Evolutionary conservation across 2,888 invertebrate genomes (phyloP).

Genomic region (Thysanoteuthis rhombus): DNA sequence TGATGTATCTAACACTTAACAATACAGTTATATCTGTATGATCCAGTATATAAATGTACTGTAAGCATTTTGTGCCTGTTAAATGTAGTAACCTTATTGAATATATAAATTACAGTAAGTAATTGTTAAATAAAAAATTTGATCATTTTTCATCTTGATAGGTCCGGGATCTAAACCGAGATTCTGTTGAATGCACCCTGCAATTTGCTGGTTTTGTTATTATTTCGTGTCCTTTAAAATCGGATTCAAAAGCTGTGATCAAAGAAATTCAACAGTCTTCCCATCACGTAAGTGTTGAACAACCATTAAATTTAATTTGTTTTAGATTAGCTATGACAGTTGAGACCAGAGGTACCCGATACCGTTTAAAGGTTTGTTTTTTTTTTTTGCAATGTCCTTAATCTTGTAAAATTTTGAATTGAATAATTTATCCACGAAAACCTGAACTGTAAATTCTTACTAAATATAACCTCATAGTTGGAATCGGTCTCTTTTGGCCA

Average conservation of each 20-base stretch:
- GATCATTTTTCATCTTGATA: conserved; percentile 36
- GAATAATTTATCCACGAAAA: not conserved
- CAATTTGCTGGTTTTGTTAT: conserved; percentile 96
- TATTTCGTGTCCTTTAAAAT: conserved; percentile 96
- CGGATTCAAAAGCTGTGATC: conserved; percentile 93
- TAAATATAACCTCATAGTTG: too few species aligned
- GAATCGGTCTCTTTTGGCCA: too few species aligned
- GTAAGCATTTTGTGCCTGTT: not conserved
- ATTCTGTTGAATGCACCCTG: conserved; percentile 86
- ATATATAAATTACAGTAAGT: not conserved
- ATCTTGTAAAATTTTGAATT: not conserved
- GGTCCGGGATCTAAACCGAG: conserved; percentile 82
- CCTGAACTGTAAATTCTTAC: not conserved
- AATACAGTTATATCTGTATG: not conserved
- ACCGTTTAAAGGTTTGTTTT: too few species aligned
- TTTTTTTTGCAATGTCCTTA: not conserved
- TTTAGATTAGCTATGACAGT: not conserved
- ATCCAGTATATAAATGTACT: not conserved
- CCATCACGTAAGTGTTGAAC: conserved; percentile 78
- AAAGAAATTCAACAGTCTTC: conserved; percentile 93
- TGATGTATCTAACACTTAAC: not conserved
- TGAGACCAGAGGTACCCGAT: too few species aligned
- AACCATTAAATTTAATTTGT: not conserved
- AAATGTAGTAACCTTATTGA: not conserved
- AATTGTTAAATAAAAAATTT: not conserved